Conservation (phyloP, 2,888 invertebrate species). For the Podotricha telesiphe region DNA sequence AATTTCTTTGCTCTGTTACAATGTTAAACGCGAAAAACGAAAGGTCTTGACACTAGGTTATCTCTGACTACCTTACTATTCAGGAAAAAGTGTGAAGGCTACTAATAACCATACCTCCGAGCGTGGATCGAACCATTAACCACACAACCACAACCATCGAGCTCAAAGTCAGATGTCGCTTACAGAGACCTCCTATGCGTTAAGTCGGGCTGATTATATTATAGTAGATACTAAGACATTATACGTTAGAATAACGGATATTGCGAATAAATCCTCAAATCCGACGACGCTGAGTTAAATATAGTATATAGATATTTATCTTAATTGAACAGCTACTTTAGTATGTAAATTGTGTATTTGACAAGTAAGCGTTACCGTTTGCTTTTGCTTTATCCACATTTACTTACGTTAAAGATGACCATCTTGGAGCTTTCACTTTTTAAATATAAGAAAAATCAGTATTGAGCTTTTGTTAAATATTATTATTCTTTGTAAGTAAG, state of each 20-base stretch:
- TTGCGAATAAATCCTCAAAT: slow-evolving; percentile 27
- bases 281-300: slow-evolving; percentile 9
- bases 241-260: slow-evolving; percentile 25
- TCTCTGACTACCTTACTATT: too few relatives aligned
- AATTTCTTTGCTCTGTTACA: too few relatives aligned
- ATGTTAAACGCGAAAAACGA: too few relatives aligned
- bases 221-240: slow-evolving; percentile 22
- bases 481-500: too few relatives aligned
- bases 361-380: slow-evolving; percentile 4
- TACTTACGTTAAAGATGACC: neutral
- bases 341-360: slow-evolving; percentile 13
- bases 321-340: slow-evolving; percentile 20
- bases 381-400: neutral
- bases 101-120: too few relatives aligned
- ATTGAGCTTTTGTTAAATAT: neutral
- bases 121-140: too few relatives aligned
- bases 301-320: slow-evolving; percentile 5
- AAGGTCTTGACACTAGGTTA: too few relatives aligned
- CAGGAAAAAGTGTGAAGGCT: too few relatives aligned
- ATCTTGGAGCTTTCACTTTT: neutral
- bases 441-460: too few relatives aligned
- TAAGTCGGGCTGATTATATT: slow-evolving; percentile 5
- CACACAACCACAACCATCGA: neutral
- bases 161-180: neutral
- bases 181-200: too few relatives aligned